A percentile compares a stretch with the other conserved stretches of the same genome.
Evolutionary conservation across 2,797 vertebrate genomes (phyloP).

Genomic region (Euthynnus affinis): DNA sequence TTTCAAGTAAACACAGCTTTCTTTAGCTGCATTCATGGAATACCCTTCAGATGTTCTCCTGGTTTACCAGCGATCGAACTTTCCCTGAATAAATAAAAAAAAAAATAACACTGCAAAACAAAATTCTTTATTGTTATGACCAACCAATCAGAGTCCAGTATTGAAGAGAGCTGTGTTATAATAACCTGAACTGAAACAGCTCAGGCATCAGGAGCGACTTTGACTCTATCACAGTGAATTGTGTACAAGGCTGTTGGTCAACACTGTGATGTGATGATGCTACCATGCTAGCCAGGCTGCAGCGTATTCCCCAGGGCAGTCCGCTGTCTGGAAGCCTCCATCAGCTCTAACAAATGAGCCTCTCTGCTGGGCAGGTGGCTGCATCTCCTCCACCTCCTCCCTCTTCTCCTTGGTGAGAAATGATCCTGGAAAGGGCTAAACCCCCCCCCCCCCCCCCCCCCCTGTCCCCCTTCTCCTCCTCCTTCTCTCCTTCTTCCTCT

Average conservation of each 20-base stretch:
- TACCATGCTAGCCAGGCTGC: slow-evolving; percentile 25
- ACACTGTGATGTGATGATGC: slow-evolving; percentile 38
- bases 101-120: background rate
- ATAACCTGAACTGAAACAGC: slow-evolving; percentile 5
- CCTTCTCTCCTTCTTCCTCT: slow-evolving; percentile 7
- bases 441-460: slow-evolving; percentile 8
- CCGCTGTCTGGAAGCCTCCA: slow-evolving; percentile 63
- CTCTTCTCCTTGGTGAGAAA: slow-evolving; percentile 69
- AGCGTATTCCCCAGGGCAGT: slow-evolving; percentile 39
- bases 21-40: no score
- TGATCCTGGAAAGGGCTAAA: slow-evolving; percentile 78
- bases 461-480: slow-evolving; percentile 13
- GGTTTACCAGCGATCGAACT: no score
- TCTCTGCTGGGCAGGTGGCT: slow-evolving; percentile 67
- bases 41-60: no score
- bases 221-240: slow-evolving; percentile 25
- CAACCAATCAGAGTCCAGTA: no score
- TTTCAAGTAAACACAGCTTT: no score
- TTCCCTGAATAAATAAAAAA: background rate
- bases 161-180: background rate
- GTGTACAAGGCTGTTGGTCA: slow-evolving; percentile 54
- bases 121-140: background rate
- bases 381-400: slow-evolving; percentile 50
- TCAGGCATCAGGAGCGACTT: slow-evolving; percentile 4
- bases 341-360: slow-evolving; percentile 75